Evolutionary conservation across 2,113 vertebrate genomes (phyloP), one percentile per base, ranked within the genome.

Genomic region (Sinosuthora webbiana): DNA sequence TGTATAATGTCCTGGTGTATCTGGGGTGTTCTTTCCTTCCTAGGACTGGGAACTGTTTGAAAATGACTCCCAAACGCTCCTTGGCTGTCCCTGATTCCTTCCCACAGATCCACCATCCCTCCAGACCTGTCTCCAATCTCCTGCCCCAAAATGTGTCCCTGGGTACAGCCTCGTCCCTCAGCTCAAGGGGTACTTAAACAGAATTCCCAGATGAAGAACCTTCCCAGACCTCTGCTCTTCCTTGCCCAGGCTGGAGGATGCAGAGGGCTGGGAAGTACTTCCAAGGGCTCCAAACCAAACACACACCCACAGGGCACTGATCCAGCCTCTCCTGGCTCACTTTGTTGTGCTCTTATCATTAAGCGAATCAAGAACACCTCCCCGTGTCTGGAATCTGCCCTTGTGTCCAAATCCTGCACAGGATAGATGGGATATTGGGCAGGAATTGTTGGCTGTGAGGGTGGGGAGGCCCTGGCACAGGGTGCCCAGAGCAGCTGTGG

Each of bases 361-460:
- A 12, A 55, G 30, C 4, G 44, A 59, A 25, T 30, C 53, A 33
- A 0, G 2, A 55, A 47, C 23, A 28, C 35, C 55, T 19, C 7
- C 39, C 17, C 14, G 5, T 37, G 21, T 3, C 62, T 21, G 6
- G 35, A 57, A 41, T 5, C 21, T 4, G 3, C 23, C 50, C 28
- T 15, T 1, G 12, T 19, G 6, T 19, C 69, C 78, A 35, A 64
- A 65, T 24, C 60, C 67, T 15, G 39, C 28, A 1, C 41, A 12
- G 37, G 23, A 2, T 5, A 0, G 44, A 11, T 44, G 37, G 59
- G 33, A 74, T 5, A 0, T 8, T 14, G 68, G 33, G 37, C 0
- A 50, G 52, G 19, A 52, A 74, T 50, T 52, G 1, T 2, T 57
- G 1, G 1, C 67, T 57, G 67, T 0, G 5, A 73, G 57, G 65